Percentiles rank a stretch among this genome's conserved stretches.
phyloP scores from a whole-genome alignment of 92 coral and sea anemone genomes.

The Galaxea fascicularis region DNA sequence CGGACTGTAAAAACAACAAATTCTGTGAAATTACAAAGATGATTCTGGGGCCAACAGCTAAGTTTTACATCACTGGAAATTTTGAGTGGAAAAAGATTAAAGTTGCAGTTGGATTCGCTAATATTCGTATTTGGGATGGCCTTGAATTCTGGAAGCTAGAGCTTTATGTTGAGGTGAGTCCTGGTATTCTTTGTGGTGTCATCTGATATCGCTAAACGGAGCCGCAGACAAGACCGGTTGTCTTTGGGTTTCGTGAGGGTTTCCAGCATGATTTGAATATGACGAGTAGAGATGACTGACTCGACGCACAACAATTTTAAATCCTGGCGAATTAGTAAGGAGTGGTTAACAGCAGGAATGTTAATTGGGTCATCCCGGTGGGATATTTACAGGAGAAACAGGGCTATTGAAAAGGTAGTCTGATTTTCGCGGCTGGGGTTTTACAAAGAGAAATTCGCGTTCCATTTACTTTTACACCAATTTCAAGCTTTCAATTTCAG shows the following conservation, averaged over 20 bases:
- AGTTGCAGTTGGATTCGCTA: constrained; percentile 80
- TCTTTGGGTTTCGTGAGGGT: no score
- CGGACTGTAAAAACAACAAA: constrained; percentile 90
- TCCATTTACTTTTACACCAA: no score
- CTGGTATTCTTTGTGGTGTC: no score
- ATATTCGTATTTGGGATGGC: constrained; percentile 82
- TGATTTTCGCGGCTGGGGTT: not conserved
- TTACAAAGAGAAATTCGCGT: not conserved
- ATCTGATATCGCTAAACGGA: not conserved
- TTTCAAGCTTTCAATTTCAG: no score
- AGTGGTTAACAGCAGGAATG: no score
- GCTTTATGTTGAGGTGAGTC: constrained; percentile 87
- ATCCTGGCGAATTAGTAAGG: no score
- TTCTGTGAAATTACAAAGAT: constrained; percentile 89
- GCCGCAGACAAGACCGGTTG: no score
- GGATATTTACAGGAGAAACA: no score
- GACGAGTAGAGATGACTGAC: no score
- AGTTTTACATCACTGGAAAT: constrained; percentile 81
- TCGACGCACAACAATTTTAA: no score
- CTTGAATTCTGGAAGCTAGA: constrained; percentile 80
- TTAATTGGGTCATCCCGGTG: no score
- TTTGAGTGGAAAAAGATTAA: constrained; percentile 84
- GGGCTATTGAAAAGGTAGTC: not conserved
- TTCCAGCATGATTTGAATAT: no score
- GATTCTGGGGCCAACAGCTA: constrained; percentile 89